Percentiles rank a stretch among this genome's conserved stretches.
Evolutionary conservation across 1,140 invertebrate genomes (phyloP).

Genomic region (Brachionus paranguensis): DNA sequence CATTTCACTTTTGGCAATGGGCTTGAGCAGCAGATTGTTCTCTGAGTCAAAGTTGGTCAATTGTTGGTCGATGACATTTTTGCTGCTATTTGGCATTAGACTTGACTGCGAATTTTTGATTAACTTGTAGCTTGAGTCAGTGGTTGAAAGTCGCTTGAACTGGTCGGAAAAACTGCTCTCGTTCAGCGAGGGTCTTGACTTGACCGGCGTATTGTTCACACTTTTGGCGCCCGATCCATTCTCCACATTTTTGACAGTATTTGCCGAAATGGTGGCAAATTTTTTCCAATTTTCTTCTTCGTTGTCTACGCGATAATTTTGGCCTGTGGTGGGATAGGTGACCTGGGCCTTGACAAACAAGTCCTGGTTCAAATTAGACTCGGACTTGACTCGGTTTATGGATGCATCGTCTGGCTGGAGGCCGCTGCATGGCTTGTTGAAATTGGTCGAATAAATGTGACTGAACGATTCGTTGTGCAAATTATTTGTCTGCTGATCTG

Average conservation of each 20-base stretch:
- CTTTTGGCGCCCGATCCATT: neutral
- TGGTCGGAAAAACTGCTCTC: neutral
- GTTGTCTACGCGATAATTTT: neutral
- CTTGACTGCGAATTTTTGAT: conserved; percentile 28
- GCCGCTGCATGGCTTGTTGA: neutral
- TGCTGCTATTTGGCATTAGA: neutral
- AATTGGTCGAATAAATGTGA: conserved; percentile 29
- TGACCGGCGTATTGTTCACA: neutral
- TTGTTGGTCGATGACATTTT: conserved; percentile 5
- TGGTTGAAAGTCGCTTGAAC: neutral
- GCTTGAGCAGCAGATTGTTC: neutral
- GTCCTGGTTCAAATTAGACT: conserved; percentile 4
- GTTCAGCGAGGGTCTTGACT: neutral
- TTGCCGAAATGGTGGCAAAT: conserved; percentile 14
- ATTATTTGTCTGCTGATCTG: neutral
- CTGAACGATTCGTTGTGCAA: neutral
- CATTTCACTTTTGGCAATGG: neutral
- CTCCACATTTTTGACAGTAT: neutral
- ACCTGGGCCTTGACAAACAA: conserved; percentile 2
- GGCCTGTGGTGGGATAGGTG: neutral
- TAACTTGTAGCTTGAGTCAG: neutral
- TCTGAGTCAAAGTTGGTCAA: neutral
- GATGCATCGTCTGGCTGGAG: neutral
- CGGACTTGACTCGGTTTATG: neutral
- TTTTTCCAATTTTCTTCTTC: conserved; percentile 5